phyloP scores from a whole-genome alignment of 2,113 vertebrate species.

The Neodon shergylaensis region DNA sequence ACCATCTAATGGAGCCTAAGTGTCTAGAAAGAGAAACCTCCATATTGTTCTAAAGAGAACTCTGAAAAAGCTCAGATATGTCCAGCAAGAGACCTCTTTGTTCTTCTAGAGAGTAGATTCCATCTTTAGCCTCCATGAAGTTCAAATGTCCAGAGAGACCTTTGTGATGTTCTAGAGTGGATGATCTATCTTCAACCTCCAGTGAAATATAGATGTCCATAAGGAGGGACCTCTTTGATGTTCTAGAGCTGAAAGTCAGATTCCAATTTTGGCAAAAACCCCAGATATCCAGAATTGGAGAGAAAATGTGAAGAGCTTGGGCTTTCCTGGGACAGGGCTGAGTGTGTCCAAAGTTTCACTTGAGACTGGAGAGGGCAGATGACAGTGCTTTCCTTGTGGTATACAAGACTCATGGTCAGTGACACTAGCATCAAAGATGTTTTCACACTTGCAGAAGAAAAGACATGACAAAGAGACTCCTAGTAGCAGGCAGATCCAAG shows the following conservation, averaged over 20 bases:
- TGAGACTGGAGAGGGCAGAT: background rate
- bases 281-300: background rate
- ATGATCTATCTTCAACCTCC: too few relatives aligned
- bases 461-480: background rate
- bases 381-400: background rate
- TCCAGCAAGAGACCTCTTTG: background rate
- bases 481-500: background rate
- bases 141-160: background rate
- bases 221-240: background rate
- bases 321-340: background rate
- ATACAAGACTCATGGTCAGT: accelerated
- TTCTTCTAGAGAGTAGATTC: background rate
- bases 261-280: background rate
- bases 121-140: accelerated
- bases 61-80: background rate
- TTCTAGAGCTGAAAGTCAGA: background rate
- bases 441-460: background rate
- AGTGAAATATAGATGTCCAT: background rate
- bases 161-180: background rate
- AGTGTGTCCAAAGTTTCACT: background rate
- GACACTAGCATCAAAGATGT: background rate
- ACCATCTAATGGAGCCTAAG: background rate
- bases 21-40: background rate
- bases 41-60: background rate
- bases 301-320: background rate